Base-by-base conservation (phyloP, 2,797 vertebrate genomes). In the Allobates femoralis region DNA sequence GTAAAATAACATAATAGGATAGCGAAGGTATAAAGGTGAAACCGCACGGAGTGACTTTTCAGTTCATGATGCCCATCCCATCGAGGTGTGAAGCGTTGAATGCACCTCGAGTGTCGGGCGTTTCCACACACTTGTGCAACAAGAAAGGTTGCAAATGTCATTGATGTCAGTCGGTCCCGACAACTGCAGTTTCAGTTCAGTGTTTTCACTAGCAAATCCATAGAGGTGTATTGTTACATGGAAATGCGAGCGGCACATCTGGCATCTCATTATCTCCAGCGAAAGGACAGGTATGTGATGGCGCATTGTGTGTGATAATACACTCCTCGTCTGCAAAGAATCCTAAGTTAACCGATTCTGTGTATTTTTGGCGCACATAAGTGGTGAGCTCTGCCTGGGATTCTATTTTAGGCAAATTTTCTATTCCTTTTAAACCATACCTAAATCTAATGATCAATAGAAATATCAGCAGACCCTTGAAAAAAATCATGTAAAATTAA, bases 141-240 rank as follows among this genome's bases (percentile, higher is more conserved):
- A 87, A 79, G 86, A 79, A 87, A 74, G 58, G 28, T 75, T 84
- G 26, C 28, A 84, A 83, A 79, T 74, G 66, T 50, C 30, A 67
- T n/a, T 64, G 79, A 80, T 80, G 79, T 80, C 79, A 82, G 18
- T 46, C 23, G n/a, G 34, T 32, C 28, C n/a, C 55, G 32, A 50
- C 64, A 78, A 73, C 56, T 78, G 7, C 50, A 75, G 58, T 77
- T 64, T 56, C 62, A 67, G 11, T 34, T 34, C 23, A 50, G 16
- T 78, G 62, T 75, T 78, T 62, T 83, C 28, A 75, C 30, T 78
- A 67, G 51, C 79, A 86, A 67, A 67, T 60, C 50, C 37, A 21
- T 32, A 56, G 16, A 23, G 51, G 53, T 58, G 58, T 83, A 79
- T 83, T 74, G 80, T 71, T 55, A 46, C 41, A 69, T 79, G n/a